A percentile compares a stretch with the other conserved stretches of the same genome.
phyloP scores from a whole-genome alignment of 2,888 invertebrate species.

The Pristionchus arcanus region DNA sequence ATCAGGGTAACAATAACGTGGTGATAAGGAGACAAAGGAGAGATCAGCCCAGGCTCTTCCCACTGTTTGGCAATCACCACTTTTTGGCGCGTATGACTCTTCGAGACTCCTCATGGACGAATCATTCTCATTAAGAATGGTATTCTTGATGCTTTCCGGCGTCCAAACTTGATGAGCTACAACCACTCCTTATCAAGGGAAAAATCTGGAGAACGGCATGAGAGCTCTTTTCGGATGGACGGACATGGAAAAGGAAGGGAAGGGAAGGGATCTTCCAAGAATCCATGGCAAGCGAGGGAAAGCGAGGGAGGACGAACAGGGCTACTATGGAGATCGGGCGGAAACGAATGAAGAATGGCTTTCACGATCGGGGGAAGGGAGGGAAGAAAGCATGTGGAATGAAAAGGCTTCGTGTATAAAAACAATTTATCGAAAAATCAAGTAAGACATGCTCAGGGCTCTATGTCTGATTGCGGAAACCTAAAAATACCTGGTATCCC shows the following conservation, averaged over 20 bases:
- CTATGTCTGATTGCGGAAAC: too few relatives aligned
- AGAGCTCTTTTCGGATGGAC: not conserved
- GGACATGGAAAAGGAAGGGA: not conserved
- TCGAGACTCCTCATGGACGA: too few relatives aligned
- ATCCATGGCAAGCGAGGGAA: not conserved
- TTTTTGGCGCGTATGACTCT: too few relatives aligned
- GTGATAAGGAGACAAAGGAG: not conserved
- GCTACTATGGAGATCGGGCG: not conserved
- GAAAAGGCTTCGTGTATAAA: not conserved
- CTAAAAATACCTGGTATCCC: too few relatives aligned
- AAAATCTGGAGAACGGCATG: too few relatives aligned
- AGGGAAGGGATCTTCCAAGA: not conserved
- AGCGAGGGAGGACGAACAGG: not conserved
- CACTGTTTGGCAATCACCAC: not conserved
- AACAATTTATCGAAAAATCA: too few relatives aligned
- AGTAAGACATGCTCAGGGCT: too few relatives aligned
- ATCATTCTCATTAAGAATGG: too few relatives aligned
- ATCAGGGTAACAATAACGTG: not conserved
- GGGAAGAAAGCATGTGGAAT: not conserved
- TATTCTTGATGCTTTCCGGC: too few relatives aligned
- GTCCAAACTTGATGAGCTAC: too few relatives aligned
- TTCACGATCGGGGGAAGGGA: not conserved
- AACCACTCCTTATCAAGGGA: too few relatives aligned
- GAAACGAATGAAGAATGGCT: not conserved
- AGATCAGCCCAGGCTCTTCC: not conserved